Conservation (phyloP, 2,888 invertebrate genomes). For the Drosophila ezoana region DNA sequence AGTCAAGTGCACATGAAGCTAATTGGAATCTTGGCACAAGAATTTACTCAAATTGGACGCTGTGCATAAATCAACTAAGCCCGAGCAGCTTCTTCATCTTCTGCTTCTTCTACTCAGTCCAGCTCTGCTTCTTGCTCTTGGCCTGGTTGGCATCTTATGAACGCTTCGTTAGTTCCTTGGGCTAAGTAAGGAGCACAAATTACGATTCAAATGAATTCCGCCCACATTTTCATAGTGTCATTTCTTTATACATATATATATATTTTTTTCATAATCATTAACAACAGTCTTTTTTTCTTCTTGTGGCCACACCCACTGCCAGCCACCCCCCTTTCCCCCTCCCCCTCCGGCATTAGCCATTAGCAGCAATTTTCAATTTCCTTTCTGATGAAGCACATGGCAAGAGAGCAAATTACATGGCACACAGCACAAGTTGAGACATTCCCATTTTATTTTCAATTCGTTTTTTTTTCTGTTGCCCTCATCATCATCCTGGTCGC, state of each 20-base stretch:
- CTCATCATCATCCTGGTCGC: constrained; percentile 33
- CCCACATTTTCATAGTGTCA: constrained; percentile 77
- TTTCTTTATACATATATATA: constrained; percentile 35
- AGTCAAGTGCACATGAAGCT: constrained; percentile 9
- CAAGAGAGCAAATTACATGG: constrained; percentile 84
- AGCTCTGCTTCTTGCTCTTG: constrained; percentile 10
- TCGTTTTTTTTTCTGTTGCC: constrained; percentile 15
- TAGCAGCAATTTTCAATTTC: constrained; percentile 84
- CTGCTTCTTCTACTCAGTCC: background rate
- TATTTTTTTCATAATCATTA: constrained; percentile 78
- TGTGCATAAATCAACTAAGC: constrained; percentile 62
- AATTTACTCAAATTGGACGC: constrained; percentile 48
- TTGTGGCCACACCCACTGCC: constrained; percentile 59
- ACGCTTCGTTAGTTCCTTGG: constrained; percentile 65
- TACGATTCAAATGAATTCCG: constrained; percentile 76
- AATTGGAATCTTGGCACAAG: constrained; percentile 47
- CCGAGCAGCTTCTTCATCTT: constrained; percentile 8
- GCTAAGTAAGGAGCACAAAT: constrained; percentile 61
- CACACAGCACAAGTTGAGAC: constrained; percentile 59
- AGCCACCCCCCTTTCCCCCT: background rate
- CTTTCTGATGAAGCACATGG: constrained; percentile 84
- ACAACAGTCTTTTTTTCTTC: constrained; percentile 46
- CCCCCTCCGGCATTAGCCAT: constrained; percentile 59
- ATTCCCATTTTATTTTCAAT: constrained; percentile 37
- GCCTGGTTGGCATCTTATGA: constrained; percentile 48